These are phyloP conservation scores for Percopsis transmontana DNA, from an alignment of 2,113 vertebrate genomes.

Conservation along the genomic window DNA sequence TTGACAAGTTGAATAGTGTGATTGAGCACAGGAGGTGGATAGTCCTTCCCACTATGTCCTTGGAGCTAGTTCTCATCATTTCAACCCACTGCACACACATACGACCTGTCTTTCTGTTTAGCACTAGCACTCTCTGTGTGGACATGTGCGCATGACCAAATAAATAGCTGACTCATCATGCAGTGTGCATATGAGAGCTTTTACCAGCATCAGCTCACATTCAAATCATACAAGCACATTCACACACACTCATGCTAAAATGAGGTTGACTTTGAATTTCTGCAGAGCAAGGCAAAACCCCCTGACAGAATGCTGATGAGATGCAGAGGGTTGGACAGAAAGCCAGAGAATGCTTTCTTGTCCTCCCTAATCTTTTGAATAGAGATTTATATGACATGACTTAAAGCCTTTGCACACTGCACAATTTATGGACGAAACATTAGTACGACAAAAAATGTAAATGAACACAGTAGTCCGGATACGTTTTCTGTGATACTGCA, in stretches of 20 bases:
- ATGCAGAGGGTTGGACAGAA: conserved; percentile 58
- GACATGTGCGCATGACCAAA: too few species aligned
- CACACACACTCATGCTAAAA: conserved; percentile 54
- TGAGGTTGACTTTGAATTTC: conserved; percentile 65
- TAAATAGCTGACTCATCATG: conserved; percentile 60
- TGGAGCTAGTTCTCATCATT: too few species aligned
- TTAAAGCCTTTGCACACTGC: not conserved
- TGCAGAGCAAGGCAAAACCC: conserved; percentile 33
- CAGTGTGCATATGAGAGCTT: conserved; percentile 38
- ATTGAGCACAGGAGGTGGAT: conserved; percentile 42
- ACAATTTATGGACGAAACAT: too few species aligned
- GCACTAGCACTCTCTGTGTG: too few species aligned
- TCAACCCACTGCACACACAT: too few species aligned
- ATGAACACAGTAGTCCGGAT: too few species aligned
- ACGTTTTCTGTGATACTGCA: not conserved
- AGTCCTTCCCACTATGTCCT: too few species aligned
- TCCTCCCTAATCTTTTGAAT: conserved; percentile 31
- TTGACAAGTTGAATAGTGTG: conserved; percentile 18
- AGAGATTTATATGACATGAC: conserved; percentile 55
- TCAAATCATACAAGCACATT: conserved; percentile 35
- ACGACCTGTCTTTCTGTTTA: too few species aligned
- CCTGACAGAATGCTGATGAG: conserved; percentile 66
- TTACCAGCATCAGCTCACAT: conserved; percentile 41
- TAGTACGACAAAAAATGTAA: too few species aligned
- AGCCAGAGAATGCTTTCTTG: conserved; percentile 35